These are phyloP conservation scores for Aphaenogaster ashmeadi DNA, from an alignment of 1,140 invertebrate species.

Conservation along the genomic window DNA sequence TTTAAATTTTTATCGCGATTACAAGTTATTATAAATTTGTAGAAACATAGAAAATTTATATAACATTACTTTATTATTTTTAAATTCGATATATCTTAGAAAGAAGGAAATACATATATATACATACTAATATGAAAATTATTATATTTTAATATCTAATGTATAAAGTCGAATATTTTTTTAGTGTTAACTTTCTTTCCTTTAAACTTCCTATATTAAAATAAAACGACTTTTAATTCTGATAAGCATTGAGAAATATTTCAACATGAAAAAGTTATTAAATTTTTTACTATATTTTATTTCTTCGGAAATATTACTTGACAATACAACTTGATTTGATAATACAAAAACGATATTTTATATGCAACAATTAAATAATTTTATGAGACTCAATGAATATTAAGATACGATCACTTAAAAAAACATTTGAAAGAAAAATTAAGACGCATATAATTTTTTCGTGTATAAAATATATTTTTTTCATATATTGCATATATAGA, in stretches of 20 bases:
- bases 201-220: background rate
- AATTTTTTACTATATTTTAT: background rate
- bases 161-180: background rate
- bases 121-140: background rate
- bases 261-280: background rate
- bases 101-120: too few relatives aligned
- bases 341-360: conserved; percentile 5
- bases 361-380: background rate
- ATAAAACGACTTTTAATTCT: background rate
- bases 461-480: background rate
- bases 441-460: background rate
- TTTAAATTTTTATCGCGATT: background rate
- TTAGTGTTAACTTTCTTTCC: background rate
- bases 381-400: background rate
- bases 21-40: background rate
- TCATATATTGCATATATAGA: background rate
- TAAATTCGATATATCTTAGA: background rate
- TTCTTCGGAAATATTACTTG: background rate
- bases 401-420: background rate
- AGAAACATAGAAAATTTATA: background rate
- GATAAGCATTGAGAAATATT: background rate
- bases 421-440: background rate
- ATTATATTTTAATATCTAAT: background rate
- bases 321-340: background rate
- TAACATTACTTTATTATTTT: background rate